These are phyloP conservation scores for Mizuhopecten yessoensis DNA, from an alignment of 1,140 invertebrate species.

Conservation along the genomic window DNA sequence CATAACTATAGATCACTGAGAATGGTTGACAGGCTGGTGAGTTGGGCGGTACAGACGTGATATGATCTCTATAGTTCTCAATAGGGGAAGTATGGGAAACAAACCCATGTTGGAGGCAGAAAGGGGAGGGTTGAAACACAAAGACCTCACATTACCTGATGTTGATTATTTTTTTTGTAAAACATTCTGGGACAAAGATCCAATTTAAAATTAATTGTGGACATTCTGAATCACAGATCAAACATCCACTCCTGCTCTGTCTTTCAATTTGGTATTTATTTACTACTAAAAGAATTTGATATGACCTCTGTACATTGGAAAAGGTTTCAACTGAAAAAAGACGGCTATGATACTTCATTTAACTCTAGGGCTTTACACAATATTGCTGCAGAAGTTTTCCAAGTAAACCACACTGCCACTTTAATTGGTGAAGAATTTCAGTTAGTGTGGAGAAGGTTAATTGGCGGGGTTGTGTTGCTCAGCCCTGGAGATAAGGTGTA, in stretches of 20 bases:
- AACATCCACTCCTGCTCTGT: background rate
- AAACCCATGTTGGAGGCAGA: too few species aligned
- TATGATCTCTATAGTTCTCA: background rate
- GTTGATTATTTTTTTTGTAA: background rate
- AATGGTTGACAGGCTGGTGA: background rate
- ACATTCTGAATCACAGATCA: background rate
- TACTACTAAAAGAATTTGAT: background rate
- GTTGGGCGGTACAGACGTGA: background rate
- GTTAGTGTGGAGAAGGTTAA: conserved; percentile 2
- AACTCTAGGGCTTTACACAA: background rate
- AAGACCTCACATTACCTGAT: background rate
- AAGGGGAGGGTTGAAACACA: background rate
- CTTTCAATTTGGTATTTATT: background rate
- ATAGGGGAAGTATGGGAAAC: background rate
- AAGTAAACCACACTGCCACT: background rate
- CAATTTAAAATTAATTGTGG: background rate
- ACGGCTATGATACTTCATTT: background rate
- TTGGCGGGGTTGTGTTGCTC: background rate
- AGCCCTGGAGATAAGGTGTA: conserved; percentile 17
- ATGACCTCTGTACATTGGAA: background rate
- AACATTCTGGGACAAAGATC: background rate
- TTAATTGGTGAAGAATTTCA: conserved; percentile 21
- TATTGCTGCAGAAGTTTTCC: background rate
- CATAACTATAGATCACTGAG: background rate
- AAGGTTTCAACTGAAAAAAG: background rate